Evolutionary conservation across 2,797 vertebrate species (phyloP), one percentile per base, ranked within the genome.

Genomic region (Girardinus metallicus): DNA sequence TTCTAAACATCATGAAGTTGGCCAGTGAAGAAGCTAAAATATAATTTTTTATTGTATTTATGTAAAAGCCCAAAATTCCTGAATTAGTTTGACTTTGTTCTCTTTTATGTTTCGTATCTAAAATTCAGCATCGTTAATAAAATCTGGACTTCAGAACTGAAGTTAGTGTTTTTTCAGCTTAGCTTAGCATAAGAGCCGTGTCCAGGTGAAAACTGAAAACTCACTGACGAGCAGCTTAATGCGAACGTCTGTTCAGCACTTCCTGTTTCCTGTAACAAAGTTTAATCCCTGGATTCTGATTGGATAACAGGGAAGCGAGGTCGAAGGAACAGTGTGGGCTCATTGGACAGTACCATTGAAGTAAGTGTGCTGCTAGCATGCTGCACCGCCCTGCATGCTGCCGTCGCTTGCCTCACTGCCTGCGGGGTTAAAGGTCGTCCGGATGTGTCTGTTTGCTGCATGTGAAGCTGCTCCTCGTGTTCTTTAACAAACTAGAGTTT

Each of bases 331-430:
- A 99, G 97, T 93, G 97, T 97, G 93, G 98, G 98, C 86, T 99
- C 97, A 90, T 91, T 99, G 96, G 98, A 99, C 97, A 99, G 97
- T 95, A 98, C 97, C 92, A 97, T 98, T 78, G 97, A 99, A 97
- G 97, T 99, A 97, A 98, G 97, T 97, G 74, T 79, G 55, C 51
- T 55, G 26, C 21, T 3, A n/a, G 26, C 53, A 26, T n/a, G 55
- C 53, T 9, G 23, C 23, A n/a, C 26, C 53, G 53, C 53, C 26
- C 8, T 55, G 6, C 47, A 23, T 1, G 76, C 47, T 74, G 39
- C 47, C 68, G 26, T 60, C 4, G 68, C 75, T 75, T 31, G 57
- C 70, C 53, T 31, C 41, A 15, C 36, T 84, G 80, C 80, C 80
- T 90, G 87, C 75, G 62, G 66, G 49, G 23, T 57, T 4, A 29